Percentiles rank a stretch among this genome's conserved stretches.
These are phyloP conservation scores for Lagopus muta DNA, from an alignment of 2,113 vertebrate species.

Conservation along the genomic window DNA sequence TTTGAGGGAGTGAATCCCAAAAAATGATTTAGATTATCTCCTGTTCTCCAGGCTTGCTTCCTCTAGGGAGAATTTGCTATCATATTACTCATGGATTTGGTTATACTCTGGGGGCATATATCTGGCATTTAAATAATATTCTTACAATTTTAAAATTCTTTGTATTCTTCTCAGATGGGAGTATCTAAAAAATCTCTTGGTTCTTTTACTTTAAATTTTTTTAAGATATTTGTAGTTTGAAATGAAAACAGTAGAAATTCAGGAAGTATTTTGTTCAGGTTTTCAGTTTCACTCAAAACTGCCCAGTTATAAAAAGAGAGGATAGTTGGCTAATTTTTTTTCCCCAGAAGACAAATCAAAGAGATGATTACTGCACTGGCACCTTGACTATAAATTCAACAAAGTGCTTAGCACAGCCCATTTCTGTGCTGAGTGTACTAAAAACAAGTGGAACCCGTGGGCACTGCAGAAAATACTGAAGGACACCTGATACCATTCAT, in stretches of 20 bases:
- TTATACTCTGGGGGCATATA: not conserved
- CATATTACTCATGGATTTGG: not conserved
- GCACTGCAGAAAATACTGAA: constrained; percentile 28
- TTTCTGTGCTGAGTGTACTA: constrained; percentile 14
- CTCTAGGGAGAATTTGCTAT: not conserved
- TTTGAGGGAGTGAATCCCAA: not conserved
- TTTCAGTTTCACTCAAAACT: constrained; percentile 28
- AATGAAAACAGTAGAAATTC: not conserved
- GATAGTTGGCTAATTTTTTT: constrained; percentile 25
- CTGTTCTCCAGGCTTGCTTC: accelerated
- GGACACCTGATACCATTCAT: constrained; percentile 14
- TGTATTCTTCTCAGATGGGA: not conserved
- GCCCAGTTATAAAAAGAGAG: not conserved
- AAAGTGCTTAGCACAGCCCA: constrained; percentile 40
- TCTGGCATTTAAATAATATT: not conserved
- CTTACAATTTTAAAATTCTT: constrained; percentile 17
- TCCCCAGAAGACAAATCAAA: constrained; percentile 27
- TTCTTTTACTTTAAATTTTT: not conserved
- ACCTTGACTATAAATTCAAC: constrained; percentile 48
- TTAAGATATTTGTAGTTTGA: constrained; percentile 7
- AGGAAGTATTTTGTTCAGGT: constrained; percentile 18
- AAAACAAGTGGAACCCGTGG: constrained; percentile 36
- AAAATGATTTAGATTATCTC: not conserved
- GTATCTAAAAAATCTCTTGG: not conserved
- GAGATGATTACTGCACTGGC: constrained; percentile 5